Percentiles rank a stretch among this genome's conserved stretches.
Evolutionary conservation across 2,888 invertebrate species (phyloP).

Genomic region (Scrobipalpa atriplicella): DNA sequence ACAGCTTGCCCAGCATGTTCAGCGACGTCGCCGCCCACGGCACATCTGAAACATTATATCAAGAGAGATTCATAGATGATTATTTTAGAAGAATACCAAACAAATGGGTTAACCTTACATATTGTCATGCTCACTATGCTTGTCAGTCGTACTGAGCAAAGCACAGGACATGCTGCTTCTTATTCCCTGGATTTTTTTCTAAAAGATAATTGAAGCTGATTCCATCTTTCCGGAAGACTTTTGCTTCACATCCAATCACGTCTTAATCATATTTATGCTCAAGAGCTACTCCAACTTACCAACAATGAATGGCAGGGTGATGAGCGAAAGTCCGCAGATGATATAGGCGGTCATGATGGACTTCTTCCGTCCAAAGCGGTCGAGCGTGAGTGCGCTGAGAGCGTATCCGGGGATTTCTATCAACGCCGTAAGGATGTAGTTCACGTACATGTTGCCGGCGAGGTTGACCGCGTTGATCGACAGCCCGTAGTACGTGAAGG

Average conservation of each 20-base stretch:
- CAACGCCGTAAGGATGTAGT: constrained; percentile 86
- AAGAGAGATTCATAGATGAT: no score
- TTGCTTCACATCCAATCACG: no score
- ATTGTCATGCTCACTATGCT: no score
- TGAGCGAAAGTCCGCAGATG: constrained; percentile 80
- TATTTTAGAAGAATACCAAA: no score
- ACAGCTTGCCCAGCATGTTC: constrained; percentile 74
- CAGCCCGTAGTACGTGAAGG: constrained; percentile 91
- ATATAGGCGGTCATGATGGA: constrained; percentile 83
- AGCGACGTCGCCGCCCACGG: constrained; percentile 77
- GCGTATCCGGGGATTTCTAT: constrained; percentile 86
- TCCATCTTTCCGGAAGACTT: no score
- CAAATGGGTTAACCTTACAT: no score
- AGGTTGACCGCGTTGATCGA: constrained; percentile 90
- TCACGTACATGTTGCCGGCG: constrained; percentile 89
- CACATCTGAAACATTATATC: constrained; percentile 49
- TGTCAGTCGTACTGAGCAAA: no score
- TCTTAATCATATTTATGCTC: no score
- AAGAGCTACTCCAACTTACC: not conserved
- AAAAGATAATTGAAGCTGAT: no score
- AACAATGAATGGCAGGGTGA: constrained; percentile 83
- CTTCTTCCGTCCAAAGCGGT: constrained; percentile 82
- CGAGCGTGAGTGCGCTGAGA: constrained; percentile 81
- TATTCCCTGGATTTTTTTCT: no score
- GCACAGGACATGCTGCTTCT: no score